Base-by-base conservation (phyloP, 2,797 vertebrate species). In the Pseudomugil tenellus region DNA sequence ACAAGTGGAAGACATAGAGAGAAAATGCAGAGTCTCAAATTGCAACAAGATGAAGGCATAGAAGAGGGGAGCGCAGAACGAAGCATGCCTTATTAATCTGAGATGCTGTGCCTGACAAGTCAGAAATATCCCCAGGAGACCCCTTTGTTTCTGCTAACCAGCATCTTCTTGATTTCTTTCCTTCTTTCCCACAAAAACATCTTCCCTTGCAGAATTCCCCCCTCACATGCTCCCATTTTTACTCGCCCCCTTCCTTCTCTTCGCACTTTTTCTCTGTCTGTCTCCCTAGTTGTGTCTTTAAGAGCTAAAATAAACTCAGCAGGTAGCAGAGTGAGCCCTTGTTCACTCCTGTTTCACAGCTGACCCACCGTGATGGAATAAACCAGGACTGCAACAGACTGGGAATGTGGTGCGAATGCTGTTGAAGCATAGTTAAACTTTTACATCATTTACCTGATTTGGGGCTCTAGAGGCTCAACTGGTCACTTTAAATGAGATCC, bases 301-400 rank as follows among this genome's bases (percentile, higher is more conserved):
- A 58, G 70, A 81, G 71, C 82, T 86, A 83, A 80, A 84, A 86
- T 78, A 81, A 80, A 74, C 58, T 37, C 69, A 60, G 77, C 76
- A 69, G 80, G 77, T 83, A 73, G 21, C 21, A 55, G 49, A 58
- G 53, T 53, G 43, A 48, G 43, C 43, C 43, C 43, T 48, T 5
- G 43, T 23, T 48, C 48, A 6, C 19, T 21, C 43, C 10, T n/a
- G 3, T 11, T 21, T 46, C 21, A 46, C 8, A 21, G n/a, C 9
- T 11, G 43, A 46, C 43, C 43, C 43, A 21, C n/a, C 19, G 2
- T 4, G 43, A 46, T 46, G 43, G n/a, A 21, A 46, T 21, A 46
- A 46, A 46, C 21, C 43, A 21, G n/a, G n/a, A 21, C n/a, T 21
- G 43, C 43, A 21, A 46, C 43, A 21, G n/a, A 21, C 8, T 46